A percentile compares a stretch with the other conserved stretches of the same genome.
Conservation (phyloP, 2,888 invertebrate species). For the Octonoba sinensis region DNA sequence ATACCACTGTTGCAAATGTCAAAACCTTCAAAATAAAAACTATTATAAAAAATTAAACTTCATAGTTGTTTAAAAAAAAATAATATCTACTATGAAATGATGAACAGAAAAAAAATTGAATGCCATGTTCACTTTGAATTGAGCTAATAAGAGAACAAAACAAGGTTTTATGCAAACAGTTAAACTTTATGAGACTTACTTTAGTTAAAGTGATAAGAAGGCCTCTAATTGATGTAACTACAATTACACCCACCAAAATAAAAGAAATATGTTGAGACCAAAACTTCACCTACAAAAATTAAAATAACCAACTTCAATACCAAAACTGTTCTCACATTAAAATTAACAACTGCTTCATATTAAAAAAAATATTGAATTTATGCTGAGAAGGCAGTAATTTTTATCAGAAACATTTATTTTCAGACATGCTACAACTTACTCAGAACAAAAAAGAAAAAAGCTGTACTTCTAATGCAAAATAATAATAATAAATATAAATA, state of each 20-base stretch:
- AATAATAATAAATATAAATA: too few species aligned
- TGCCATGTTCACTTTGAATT: too few species aligned
- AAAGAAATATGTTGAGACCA: conserved; percentile 99
- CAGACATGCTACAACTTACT: too few species aligned
- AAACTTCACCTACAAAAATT: conserved; percentile 80
- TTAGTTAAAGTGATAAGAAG: conserved; percentile 95
- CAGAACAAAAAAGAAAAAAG: too few species aligned
- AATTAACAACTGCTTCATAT: too few species aligned
- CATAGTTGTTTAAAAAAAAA: not conserved
- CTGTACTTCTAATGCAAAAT: too few species aligned
- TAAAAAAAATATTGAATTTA: not conserved
- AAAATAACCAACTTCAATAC: not conserved
- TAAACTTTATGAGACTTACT: conserved; percentile 74
- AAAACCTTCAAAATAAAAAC: too few species aligned
- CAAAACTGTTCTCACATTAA: not conserved
- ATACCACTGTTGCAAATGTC: too few species aligned
- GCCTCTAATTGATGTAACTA: conserved; percentile 96
- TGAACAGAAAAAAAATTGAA: too few species aligned
- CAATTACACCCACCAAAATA: conserved; percentile 95
- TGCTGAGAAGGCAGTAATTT: not conserved
- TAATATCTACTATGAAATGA: too few species aligned
- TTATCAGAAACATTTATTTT: not conserved
- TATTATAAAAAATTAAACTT: not conserved
- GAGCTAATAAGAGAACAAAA: not conserved
- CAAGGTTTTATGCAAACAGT: too few species aligned